These are phyloP conservation scores for Chelon labrosus DNA, from an alignment of 2,797 vertebrate species.

Conservation along the genomic window DNA sequence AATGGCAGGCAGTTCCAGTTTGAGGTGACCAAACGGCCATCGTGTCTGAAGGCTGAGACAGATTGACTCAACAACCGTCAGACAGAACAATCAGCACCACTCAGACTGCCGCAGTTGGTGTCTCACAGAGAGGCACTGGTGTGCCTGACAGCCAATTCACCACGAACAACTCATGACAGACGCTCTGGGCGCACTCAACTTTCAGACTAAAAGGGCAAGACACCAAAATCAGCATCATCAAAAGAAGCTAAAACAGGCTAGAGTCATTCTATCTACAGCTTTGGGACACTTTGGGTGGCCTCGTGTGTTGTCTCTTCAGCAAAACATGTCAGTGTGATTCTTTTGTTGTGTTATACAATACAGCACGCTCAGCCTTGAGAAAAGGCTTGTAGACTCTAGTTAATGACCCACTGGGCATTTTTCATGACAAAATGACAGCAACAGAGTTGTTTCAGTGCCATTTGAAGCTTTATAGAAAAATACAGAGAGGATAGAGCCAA, in stretches of 20 bases:
- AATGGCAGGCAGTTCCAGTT: slow-evolving; percentile 9
- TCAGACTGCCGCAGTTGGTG: slow-evolving; percentile 46
- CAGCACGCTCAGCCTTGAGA: no score
- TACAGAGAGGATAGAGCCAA: background rate
- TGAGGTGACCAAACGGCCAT: slow-evolving; percentile 18
- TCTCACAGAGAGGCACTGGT: slow-evolving; percentile 41
- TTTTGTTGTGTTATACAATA: background rate
- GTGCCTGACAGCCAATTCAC: slow-evolving; percentile 32
- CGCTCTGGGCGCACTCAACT: slow-evolving; percentile 16
- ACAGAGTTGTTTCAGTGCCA: background rate
- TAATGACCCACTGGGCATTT: background rate
- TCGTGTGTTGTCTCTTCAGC: background rate
- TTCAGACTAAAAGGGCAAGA: slow-evolving; percentile 6
- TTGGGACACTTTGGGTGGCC: background rate
- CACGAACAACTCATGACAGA: slow-evolving; percentile 32
- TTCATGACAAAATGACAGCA: background rate
- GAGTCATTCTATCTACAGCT: background rate
- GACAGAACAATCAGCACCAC: slow-evolving; percentile 31
- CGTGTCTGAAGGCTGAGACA: slow-evolving; percentile 31
- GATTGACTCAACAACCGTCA: slow-evolving; percentile 53
- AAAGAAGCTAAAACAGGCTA: background rate
- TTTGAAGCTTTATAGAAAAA: background rate
- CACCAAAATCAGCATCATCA: background rate
- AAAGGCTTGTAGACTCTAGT: background rate
- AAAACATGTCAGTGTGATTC: background rate